Evolutionary conservation across 2,888 invertebrate genomes (phyloP).

Genomic region (Idaea aversata): DNA sequence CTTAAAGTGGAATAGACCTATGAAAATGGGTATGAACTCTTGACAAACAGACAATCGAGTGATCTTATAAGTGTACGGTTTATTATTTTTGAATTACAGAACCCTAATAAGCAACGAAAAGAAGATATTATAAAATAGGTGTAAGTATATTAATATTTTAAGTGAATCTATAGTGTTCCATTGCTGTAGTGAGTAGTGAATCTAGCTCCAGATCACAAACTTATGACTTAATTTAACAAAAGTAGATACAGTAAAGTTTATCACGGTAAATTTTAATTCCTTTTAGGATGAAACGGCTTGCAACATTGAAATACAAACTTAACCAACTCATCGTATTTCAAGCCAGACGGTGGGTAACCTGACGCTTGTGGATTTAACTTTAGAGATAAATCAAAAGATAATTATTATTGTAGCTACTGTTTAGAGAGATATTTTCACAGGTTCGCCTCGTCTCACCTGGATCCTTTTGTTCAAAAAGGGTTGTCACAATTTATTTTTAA

Average conservation of each 20-base stretch:
- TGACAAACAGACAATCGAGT: too few relatives aligned
- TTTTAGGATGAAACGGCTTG: conserved; percentile 15
- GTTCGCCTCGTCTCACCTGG: conserved; percentile 19
- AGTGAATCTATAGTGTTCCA: too few relatives aligned
- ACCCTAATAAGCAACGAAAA: too few relatives aligned
- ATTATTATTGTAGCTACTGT: conserved; percentile 37
- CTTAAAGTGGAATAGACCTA: too few relatives aligned
- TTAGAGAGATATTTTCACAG: conserved; percentile 20
- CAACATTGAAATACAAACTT: conserved; percentile 18
- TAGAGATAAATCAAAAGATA: conserved; percentile 45
- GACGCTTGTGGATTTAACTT: conserved; percentile 39
- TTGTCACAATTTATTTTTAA: conserved; percentile 1
- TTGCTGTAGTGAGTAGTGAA: too few relatives aligned
- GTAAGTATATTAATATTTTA: too few relatives aligned
- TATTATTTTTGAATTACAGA: too few relatives aligned
- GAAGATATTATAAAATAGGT: too few relatives aligned
- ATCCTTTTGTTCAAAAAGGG: neutral
- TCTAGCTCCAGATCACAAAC: neutral
- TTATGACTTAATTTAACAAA: neutral
- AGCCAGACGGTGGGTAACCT: conserved; percentile 31
- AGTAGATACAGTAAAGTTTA: conserved; percentile 8
- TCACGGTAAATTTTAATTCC: conserved; percentile 6
- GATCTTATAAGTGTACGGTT: too few relatives aligned
- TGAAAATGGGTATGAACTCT: too few relatives aligned
- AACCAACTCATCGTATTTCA: conserved; percentile 29